phyloP scores from a whole-genome alignment of 2,797 vertebrate species.

The Galaxias olidus region DNA sequence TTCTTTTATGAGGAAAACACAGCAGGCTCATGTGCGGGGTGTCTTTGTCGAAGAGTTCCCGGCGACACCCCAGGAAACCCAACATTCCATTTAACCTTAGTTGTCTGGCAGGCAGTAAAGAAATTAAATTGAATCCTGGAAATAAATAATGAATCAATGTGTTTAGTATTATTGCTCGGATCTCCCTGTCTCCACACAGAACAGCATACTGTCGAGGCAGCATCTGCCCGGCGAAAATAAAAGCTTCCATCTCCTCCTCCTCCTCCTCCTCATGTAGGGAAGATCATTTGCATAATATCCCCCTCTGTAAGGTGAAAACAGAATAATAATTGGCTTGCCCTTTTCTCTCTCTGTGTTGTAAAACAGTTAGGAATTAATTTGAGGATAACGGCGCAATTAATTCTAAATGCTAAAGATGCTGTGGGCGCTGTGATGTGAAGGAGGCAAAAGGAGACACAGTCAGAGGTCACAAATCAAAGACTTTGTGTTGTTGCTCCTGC shows the following conservation, averaged over 20 bases:
- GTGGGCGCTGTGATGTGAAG: slow-evolving; percentile 69
- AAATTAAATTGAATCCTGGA: slow-evolving; percentile 41
- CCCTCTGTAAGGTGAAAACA: slow-evolving; percentile 86
- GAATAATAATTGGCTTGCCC: slow-evolving; percentile 88
- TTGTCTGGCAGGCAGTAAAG: slow-evolving; percentile 55
- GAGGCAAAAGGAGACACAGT: slow-evolving; percentile 65
- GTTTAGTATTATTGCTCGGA: slow-evolving; percentile 71
- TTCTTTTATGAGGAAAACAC: slow-evolving; percentile 75
- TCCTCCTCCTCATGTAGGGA: slow-evolving; percentile 80
- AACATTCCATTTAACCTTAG: slow-evolving; percentile 76
- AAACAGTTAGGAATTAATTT: slow-evolving; percentile 89
- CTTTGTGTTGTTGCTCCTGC: slow-evolving; percentile 55
- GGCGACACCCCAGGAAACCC: slow-evolving; percentile 56
- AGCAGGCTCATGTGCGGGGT: slow-evolving; percentile 61
- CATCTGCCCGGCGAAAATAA: slow-evolving; percentile 82
- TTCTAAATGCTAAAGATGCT: slow-evolving; percentile 83
- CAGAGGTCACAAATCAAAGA: slow-evolving; percentile 72
- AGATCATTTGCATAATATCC: slow-evolving; percentile 85
- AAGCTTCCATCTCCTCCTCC: too few species aligned
- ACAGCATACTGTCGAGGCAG: slow-evolving; percentile 71
- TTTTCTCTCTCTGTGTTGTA: slow-evolving; percentile 87
- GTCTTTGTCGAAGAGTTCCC: slow-evolving; percentile 74
- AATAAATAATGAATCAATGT: slow-evolving; percentile 70
- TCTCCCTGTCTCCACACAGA: slow-evolving; percentile 71
- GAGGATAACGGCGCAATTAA: slow-evolving; percentile 87